Conservation (phyloP, 2,113 vertebrate species). For the Crotalus horridus region DNA sequence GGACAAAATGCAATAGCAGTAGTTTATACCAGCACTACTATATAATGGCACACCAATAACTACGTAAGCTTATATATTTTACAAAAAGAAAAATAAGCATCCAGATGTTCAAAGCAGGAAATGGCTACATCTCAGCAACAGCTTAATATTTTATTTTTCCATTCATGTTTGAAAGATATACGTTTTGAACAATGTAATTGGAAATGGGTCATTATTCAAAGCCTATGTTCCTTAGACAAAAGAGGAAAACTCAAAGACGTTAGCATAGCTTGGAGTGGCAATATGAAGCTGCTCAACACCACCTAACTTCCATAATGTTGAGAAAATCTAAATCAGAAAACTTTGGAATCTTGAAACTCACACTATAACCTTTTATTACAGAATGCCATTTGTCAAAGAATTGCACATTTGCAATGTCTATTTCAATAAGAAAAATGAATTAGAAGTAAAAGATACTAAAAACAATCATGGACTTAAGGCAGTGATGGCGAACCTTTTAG, state of each 20-base stretch:
- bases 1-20: not conserved
- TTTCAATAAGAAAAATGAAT: not conserved
- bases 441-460: not conserved
- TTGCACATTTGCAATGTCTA: not conserved
- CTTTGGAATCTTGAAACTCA: not conserved
- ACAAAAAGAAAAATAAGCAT: not conserved
- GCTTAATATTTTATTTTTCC: not conserved
- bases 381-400: not conserved
- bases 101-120: not conserved
- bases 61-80: not conserved
- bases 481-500: too few relatives aligned
- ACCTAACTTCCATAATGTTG: not conserved
- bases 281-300: not conserved
- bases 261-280: not conserved
- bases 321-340: not conserved
- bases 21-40: not conserved
- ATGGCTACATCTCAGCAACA: not conserved
- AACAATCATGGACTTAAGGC: not conserved
- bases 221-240: not conserved
- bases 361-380: not conserved
- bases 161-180: not conserved
- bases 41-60: not conserved
- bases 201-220: not conserved
- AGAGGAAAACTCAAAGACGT: not conserved
- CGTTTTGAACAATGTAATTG: not conserved